Evolutionary conservation across 2,113 vertebrate species (phyloP), one percentile per base, ranked within the genome.

Genomic region (Entelurus aequoreus): DNA sequence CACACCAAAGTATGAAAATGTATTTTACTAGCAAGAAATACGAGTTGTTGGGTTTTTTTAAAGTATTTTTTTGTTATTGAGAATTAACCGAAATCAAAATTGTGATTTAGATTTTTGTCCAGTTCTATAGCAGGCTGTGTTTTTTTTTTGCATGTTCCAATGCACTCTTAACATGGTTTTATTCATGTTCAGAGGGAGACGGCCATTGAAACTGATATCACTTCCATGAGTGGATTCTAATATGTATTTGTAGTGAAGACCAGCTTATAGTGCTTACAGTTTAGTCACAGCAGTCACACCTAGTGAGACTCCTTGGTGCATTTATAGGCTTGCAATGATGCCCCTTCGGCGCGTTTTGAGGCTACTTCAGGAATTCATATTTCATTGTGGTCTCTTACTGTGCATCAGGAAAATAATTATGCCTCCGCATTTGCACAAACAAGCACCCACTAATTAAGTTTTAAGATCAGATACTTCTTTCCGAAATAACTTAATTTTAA

Each of bases 301-400:
- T 12, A 53, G 69, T 28, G 2, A 69, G 64, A 65, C 83, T 66
- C 71, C 47, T 0, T 71, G 73, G 81, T 60, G 35, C 51, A 67
- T 61, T 61, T 60, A 64, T 73, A 71, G 58, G 10, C 71, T 65
- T n/a, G 48, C 63, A 48, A 8, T 15, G 57, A 62, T 69, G 74
- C 76, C 82, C 71, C 0, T 55, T 37, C 76, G 84, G 75, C 28
- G 76, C 72, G 73, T 74, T 82, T 80, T 68, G 63, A 76, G 81
- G 82, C 70, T 64, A 76, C 81, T 86, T 53, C 61, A 58, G 82
- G 81, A 72, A n/a, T 71, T 48, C 63, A 54, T 35, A 65, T 79
- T 76, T 78, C 72, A 83, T 80, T 66, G 49, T 62, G 6, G 55
- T 62, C 48, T 74, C 70, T 69, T 62, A 74, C 42, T 66, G 76